Conservation (phyloP, 2,113 vertebrate species). For the Pangasianodon gigas region DNA sequence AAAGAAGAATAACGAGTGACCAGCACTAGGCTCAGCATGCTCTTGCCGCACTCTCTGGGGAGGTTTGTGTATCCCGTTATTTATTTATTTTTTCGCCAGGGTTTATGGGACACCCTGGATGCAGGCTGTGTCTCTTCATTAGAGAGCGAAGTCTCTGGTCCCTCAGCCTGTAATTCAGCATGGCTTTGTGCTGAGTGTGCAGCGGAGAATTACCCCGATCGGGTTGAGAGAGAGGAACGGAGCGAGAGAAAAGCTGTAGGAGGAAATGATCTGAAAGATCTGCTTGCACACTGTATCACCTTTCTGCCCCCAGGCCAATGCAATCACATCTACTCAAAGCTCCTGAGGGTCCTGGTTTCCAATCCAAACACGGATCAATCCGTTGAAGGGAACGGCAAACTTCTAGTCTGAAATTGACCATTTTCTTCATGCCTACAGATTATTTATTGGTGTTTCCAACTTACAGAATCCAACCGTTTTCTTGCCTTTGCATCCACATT, state of each 20-base stretch:
- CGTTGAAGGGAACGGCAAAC: neutral
- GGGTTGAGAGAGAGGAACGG: slow-evolving; percentile 7
- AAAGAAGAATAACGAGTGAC: slow-evolving; percentile 71
- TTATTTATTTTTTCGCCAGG: slow-evolving; percentile 32
- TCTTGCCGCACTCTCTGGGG: slow-evolving; percentile 41
- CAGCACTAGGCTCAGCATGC: slow-evolving; percentile 52
- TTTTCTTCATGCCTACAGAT: neutral
- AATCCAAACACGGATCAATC: slow-evolving; percentile 6
- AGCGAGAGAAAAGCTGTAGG: neutral
- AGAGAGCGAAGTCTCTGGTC: slow-evolving; percentile 42
- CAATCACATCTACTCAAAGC: slow-evolving; percentile 21
- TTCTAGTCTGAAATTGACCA: neutral
- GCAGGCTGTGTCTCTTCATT: slow-evolving; percentile 71
- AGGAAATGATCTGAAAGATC: slow-evolving; percentile 31
- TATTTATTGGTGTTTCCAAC: neutral
- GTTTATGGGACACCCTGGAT: slow-evolving; percentile 59
- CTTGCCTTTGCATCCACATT: neutral
- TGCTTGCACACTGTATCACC: slow-evolving; percentile 17
- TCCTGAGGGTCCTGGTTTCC: slow-evolving; percentile 24
- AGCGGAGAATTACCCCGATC: slow-evolving; percentile 33
- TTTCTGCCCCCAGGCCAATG: slow-evolving; percentile 35
- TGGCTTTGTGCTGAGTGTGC: slow-evolving; percentile 53
- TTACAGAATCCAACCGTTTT: neutral
- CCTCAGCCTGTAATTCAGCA: slow-evolving; percentile 50
- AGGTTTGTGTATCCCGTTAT: slow-evolving; percentile 33